phyloP scores from a whole-genome alignment of 2,888 invertebrate species.

The Aphodius granarius region DNA sequence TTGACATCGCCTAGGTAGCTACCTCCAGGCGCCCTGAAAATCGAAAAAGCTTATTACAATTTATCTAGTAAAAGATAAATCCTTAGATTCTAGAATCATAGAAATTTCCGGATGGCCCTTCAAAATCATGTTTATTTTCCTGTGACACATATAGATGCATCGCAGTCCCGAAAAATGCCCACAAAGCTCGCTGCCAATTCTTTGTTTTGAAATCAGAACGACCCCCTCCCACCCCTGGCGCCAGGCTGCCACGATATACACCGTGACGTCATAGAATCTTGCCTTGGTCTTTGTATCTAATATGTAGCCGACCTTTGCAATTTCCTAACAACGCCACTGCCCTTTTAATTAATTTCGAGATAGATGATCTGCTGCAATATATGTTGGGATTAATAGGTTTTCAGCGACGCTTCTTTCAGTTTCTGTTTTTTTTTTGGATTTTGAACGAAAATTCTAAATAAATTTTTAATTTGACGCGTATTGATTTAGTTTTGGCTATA shows the following conservation, averaged over 20 bases:
- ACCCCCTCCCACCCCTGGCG: slow-evolving; percentile 38
- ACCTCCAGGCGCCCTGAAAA: slow-evolving; percentile 56
- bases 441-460: neutral
- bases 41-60: neutral
- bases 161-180: neutral
- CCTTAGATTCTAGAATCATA: neutral
- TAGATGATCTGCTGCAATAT: neutral
- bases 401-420: neutral
- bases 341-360: neutral
- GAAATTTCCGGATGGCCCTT: neutral
- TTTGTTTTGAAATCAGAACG: slow-evolving; percentile 41
- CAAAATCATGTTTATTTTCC: neutral
- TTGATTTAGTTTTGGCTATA: neutral
- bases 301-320: slow-evolving; percentile 24
- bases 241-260: slow-evolving; percentile 36
- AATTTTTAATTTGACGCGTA: neutral
- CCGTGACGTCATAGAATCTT: slow-evolving; percentile 37
- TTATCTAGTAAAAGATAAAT: neutral
- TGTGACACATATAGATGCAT: neutral
- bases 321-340: neutral
- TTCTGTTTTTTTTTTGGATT: too few species aligned
- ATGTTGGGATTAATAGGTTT: neutral
- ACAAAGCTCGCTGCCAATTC: slow-evolving; percentile 30
- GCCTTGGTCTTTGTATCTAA: slow-evolving; percentile 36
- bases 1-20: slow-evolving; percentile 92